Evolutionary conservation across 92 coral and sea anemone genomes (phyloP).

Genomic region (Micromussa lordhowensis): DNA sequence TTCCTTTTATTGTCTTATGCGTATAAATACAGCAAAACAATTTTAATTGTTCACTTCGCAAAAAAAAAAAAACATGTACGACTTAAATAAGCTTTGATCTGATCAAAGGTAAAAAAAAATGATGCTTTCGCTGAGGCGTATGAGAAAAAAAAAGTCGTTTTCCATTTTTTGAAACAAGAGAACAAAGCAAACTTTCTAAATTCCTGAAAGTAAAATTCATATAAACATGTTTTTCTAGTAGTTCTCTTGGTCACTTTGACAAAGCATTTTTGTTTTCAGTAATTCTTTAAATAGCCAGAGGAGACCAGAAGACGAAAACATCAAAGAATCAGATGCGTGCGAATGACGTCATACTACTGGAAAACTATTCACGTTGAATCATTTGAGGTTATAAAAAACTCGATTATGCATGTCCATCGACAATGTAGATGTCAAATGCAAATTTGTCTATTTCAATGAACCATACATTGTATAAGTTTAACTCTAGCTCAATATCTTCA

Average conservation of each 20-base stretch:
- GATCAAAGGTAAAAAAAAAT: not conserved
- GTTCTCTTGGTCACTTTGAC: not conserved
- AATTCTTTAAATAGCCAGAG: not conserved
- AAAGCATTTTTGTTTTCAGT: not conserved
- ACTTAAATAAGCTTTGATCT: conserved; percentile 16
- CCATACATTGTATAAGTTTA: no score
- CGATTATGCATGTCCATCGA: no score
- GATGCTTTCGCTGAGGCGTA: not conserved
- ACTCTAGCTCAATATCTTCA: no score
- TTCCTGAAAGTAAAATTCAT: not conserved
- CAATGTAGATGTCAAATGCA: no score
- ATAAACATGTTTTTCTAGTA: not conserved
- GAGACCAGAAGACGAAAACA: no score
- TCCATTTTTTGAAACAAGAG: not conserved
- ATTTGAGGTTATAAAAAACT: no score
- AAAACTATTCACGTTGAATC: no score
- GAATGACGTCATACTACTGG: no score
- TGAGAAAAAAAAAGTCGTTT: not conserved
- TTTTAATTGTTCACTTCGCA: not conserved
- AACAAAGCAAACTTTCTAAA: not conserved
- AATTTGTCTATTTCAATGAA: no score
- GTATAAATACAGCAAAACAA: conserved; percentile 3
- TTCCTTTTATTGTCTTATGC: not conserved
- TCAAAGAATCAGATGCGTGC: no score
- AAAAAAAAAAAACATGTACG: not conserved